Percentiles rank a stretch among this genome's conserved stretches.
Evolutionary conservation across 2,797 vertebrate species (phyloP).

Genomic region (Apogon talboti): DNA sequence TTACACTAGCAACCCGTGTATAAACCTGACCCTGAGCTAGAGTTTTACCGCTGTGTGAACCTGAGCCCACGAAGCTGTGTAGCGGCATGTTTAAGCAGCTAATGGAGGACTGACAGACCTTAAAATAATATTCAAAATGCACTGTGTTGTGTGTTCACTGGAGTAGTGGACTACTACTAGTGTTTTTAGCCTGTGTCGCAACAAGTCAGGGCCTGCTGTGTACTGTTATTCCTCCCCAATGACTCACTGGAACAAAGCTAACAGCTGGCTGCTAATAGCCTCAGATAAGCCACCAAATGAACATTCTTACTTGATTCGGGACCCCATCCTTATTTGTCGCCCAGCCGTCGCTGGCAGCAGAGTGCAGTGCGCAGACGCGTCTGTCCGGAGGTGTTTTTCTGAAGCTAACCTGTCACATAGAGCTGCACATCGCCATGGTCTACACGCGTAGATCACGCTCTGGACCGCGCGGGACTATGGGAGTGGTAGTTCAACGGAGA

Average conservation of each 20-base stretch:
- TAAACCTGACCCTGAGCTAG: neutral
- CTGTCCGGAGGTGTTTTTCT: constrained; percentile 56
- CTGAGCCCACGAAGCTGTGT: neutral
- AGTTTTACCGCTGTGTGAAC: neutral
- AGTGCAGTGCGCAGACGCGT: constrained; percentile 60
- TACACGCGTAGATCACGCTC: constrained; percentile 69
- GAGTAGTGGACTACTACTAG: neutral
- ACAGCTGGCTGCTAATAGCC: neutral
- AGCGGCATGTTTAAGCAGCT: too few relatives aligned
- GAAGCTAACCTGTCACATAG: constrained; percentile 73
- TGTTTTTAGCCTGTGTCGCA: constrained; percentile 72
- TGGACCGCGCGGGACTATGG: constrained; percentile 50
- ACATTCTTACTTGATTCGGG: constrained; percentile 83
- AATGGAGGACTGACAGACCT: neutral
- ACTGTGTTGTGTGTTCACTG: neutral
- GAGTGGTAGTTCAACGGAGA: constrained; percentile 60
- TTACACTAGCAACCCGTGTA: constrained; percentile 10
- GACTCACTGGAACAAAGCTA: constrained; percentile 50
- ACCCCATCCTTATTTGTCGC: constrained; percentile 77
- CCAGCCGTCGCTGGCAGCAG: constrained; percentile 39
- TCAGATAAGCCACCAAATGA: neutral
- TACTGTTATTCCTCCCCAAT: constrained; percentile 21
- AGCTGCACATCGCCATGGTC: constrained; percentile 73
- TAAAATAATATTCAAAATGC: neutral
- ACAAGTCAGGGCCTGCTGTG: constrained; percentile 77